Base-by-base conservation (phyloP, 1,140 invertebrate species). In the Oryctes rhinoceros region DNA sequence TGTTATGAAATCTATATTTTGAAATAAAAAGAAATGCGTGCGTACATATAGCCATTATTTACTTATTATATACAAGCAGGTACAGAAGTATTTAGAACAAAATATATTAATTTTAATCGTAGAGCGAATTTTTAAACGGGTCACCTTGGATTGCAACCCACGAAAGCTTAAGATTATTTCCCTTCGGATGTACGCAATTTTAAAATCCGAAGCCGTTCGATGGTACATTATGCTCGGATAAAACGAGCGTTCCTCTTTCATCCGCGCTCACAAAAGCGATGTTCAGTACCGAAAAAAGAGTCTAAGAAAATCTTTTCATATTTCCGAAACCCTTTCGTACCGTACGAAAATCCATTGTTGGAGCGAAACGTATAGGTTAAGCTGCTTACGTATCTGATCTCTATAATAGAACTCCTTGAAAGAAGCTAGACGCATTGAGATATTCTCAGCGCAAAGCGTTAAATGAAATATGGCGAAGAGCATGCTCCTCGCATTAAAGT, bases 301-400 rank as follows among this genome's bases (percentile, higher is more conserved):
- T 37, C 20, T 37, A 71, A 71, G 65, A 71, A 71, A 71, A 71
- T 7, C 65, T 71, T 71, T 71, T 71, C 65, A 71, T 37, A 71
- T 71, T 71, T 71, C 11, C 20, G 24, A 71, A 71, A 71, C 65
- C 65, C 65, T 71, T 71, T 71, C 65, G 65, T 71, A 37, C 65
- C 24, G 24, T 71, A 71, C 65, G 65, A 71, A 9, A 20, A 71
- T 13, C 20, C 15, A 71, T 35, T 71, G 65, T 71, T 24, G 65
- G 13, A 35, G 7, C 13, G 65, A 71, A 37, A 7, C 11, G 35
- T 30, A 37, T 71, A 71, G 65, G 65, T 71, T 71, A 71, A 71
- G 65, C 65, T 24, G 65, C 65, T 71, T 71, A 71, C 24, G 65
- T 24, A 30, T 15, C 65, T 71, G 65, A 71, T 71, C 65, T 71